phyloP scores from a whole-genome alignment of 2,113 vertebrate species.

The Semnornis frantzii region DNA sequence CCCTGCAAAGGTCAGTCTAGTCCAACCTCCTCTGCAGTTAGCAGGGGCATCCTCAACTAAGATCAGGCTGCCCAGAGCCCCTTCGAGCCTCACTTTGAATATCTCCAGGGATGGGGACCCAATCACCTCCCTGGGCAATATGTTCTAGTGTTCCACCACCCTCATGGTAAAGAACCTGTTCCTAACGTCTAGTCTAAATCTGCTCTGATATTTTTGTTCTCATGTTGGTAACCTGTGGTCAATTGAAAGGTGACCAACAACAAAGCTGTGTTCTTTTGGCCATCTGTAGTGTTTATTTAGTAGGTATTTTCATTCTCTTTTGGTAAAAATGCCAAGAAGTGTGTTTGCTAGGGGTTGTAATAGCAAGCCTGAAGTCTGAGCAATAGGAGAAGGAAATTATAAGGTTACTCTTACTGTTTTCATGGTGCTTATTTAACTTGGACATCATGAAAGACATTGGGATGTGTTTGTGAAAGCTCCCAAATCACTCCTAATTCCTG shows the following conservation, averaged over 20 bases:
- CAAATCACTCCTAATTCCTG: neutral
- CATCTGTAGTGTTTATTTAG: neutral
- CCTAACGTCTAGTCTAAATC: too few relatives aligned
- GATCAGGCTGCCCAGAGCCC: too few relatives aligned
- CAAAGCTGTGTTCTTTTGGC: neutral
- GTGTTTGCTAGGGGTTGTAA: neutral
- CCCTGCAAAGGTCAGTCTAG: too few relatives aligned
- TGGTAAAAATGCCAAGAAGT: neutral
- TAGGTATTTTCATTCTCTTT: neutral
- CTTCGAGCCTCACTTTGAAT: too few relatives aligned
- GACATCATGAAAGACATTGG: fast-evolving
- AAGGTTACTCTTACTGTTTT: neutral
- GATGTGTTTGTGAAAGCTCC: neutral
- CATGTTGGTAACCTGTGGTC: neutral
- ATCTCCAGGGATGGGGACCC: too few relatives aligned
- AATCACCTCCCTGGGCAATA: too few relatives aligned
- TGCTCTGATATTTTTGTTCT: neutral
- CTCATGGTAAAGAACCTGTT: too few relatives aligned
- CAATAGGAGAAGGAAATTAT: neutral
- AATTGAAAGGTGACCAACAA: neutral
- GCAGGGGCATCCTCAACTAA: too few relatives aligned
- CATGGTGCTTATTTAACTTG: neutral
- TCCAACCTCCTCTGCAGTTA: too few relatives aligned
- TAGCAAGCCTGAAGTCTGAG: neutral
- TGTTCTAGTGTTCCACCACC: too few relatives aligned